Evolutionary conservation across 1,140 invertebrate genomes (phyloP).

Genomic region (Drosophila pruinosa): DNA sequence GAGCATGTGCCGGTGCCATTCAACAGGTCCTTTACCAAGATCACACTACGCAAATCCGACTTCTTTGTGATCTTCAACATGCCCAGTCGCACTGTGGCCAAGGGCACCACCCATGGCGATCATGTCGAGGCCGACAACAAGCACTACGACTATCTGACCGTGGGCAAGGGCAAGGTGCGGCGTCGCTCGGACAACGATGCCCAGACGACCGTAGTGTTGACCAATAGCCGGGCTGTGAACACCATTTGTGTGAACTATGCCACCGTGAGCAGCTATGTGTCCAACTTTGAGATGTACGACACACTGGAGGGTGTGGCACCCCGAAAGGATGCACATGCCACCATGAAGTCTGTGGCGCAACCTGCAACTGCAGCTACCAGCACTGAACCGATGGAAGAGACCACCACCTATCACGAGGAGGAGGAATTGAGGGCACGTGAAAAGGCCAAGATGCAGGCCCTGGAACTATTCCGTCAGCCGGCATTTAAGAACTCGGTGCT

Average conservation of each 20-base stretch:
- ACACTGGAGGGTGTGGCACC: slow-evolving; percentile 66
- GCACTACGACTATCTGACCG: slow-evolving; percentile 86
- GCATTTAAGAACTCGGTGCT: slow-evolving; percentile 48
- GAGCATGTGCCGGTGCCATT: slow-evolving; percentile 9
- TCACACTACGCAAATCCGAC: slow-evolving; percentile 87
- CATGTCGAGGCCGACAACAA: slow-evolving; percentile 85
- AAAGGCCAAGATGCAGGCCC: background rate
- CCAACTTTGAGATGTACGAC: slow-evolving; percentile 89
- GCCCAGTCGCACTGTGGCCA: slow-evolving; percentile 85
- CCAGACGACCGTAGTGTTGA: slow-evolving; percentile 85
- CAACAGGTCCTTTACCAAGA: slow-evolving; percentile 82
- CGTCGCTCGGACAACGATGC: slow-evolving; percentile 87
- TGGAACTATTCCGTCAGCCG: slow-evolving; percentile 3
- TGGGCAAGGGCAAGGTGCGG: slow-evolving; percentile 86
- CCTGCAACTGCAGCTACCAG: background rate
- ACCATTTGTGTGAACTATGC: slow-evolving; percentile 83
- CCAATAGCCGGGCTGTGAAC: slow-evolving; percentile 85
- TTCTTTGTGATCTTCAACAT: slow-evolving; percentile 87
- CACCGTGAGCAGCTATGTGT: slow-evolving; percentile 86
- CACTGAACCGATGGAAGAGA: background rate
- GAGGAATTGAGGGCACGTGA: slow-evolving; percentile 24
- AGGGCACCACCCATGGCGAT: slow-evolving; percentile 84
- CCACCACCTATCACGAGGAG: background rate
- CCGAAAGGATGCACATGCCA: background rate
- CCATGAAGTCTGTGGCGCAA: background rate